Evolutionary conservation across 1,140 invertebrate genomes (phyloP), one percentile per base, ranked within the genome.

Genomic region (Drosophila repletoides): DNA sequence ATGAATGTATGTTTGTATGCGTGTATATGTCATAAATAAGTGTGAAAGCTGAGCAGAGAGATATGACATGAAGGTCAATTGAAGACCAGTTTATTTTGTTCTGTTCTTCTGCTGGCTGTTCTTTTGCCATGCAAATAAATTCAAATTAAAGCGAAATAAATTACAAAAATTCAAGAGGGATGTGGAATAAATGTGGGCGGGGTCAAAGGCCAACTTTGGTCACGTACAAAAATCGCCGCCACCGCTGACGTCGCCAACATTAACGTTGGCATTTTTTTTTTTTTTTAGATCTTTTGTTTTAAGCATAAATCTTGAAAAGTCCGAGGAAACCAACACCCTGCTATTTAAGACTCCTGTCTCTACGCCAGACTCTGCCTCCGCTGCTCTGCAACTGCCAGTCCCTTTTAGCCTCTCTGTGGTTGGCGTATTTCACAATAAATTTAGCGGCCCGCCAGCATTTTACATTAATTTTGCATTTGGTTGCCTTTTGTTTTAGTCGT

Each of bases 391-490:
- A 28, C 3, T 53, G 24, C 38, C 40, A 14, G 17, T 21, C 28
- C 12, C 12, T 21, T n/a, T 43, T 12, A 12, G 31, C 9, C 24
- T 45, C 15, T 26, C 28, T 63, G 56, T 10, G 63, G 66, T 56
- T 72, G 36, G 49, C 72, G 58, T 65, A 61, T 71, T 81, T 63
- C 72, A 76, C 77, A 77, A 83, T 84, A 84, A 77, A 84, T 83
- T 83, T 68, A 59, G 31, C 46, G 33, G 45, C 5, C 56, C 33
- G 38, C 29, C 65, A 68, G 53, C 56, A 59, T 53, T 77, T 77
- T 66, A 73, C 73, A 83, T 83, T 83, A 72, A 83, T 84, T 83
- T 84, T 74, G 79, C 69, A 84, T 83, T 84, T 83, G 51, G 59
- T 41, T 73, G 56, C 14, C 59, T 67, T 75, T 83, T 61, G 45